Base-by-base conservation (phyloP, 2,797 vertebrate genomes). In the Tenualosa thibaudeaui region DNA sequence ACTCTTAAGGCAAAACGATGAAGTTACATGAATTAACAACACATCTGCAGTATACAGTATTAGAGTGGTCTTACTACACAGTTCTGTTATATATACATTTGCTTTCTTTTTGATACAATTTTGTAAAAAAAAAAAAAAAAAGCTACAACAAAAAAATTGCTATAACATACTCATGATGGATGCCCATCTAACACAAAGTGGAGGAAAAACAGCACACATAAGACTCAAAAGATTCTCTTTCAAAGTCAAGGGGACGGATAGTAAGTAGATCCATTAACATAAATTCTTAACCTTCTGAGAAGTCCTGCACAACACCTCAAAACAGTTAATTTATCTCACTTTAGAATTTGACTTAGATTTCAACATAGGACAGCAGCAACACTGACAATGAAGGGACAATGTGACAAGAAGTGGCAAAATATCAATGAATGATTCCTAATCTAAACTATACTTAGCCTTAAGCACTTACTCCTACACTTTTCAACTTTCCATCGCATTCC, bases 401-500 rank as follows among this genome's bases (percentile, higher is more conserved):
- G 50, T 37, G 81, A 86, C 78, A 86, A 50, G 68, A 65, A 86
- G 26, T 58, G 54, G 26, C 19, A 49, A 68, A 54, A 78, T 56
- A 17, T 81, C 81, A 37, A 31, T 71, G 7, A 78, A 68, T 60
- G 81, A 49, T 86, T 89, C 85, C 85, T 89, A 81, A 90, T 50
- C 71, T 78, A 37, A 40, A 46, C 17, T 93, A 82, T 91, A 90
- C 85, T 90, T 92, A 90, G 92, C 88, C 90, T 87, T 81, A 65
- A 90, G 91, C 92, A 94, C 93, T 89, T 93, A 85, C 92, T 90
- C 86, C 82, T 84, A 90, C 91, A 88, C 86, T 54, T 85, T 82
- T 89, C 90, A 91, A 94, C 94, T 93, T 95, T 89, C 93, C 5
- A 3, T 84, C 88, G 75, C 95, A 86, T 93, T 93, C 94, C 65